Evolutionary conservation across 1,140 invertebrate genomes (phyloP).

Genomic region (Aphelinus atriplicis): DNA sequence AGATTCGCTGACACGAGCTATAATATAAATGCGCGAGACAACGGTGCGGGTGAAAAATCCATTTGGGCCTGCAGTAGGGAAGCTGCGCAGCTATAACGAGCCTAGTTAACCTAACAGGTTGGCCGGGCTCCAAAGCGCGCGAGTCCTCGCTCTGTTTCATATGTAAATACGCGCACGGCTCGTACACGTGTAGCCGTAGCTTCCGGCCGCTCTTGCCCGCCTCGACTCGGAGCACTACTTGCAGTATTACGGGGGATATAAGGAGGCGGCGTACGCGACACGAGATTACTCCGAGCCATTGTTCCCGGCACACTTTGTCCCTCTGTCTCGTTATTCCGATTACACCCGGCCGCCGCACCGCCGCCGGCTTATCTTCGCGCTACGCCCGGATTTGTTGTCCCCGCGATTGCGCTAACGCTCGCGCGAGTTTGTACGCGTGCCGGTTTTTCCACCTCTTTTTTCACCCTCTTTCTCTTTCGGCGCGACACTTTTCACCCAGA

Average conservation of each 20-base stretch:
- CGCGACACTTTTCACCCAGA: not conserved
- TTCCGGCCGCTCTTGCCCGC: not conserved
- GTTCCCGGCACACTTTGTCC: not conserved
- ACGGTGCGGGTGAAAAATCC: not conserved
- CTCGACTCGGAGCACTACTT: conserved; percentile 8
- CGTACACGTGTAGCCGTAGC: conserved; percentile 22
- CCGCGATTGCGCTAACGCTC: conserved; percentile 2
- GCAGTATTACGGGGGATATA: conserved; percentile 34
- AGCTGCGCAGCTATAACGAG: conserved; percentile 33
- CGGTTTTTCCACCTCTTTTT: not conserved
- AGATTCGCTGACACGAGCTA: not conserved
- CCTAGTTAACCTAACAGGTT: conserved; percentile 59
- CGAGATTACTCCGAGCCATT: conserved; percentile 40
- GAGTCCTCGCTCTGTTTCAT: conserved; percentile 45
- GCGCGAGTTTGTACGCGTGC: not conserved
- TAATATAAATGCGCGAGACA: not conserved
- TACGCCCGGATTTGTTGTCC: not conserved
- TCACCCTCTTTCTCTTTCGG: not conserved
- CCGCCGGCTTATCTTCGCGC: conserved; percentile 30
- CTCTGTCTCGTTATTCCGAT: conserved; percentile 23
- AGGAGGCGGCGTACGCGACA: conserved; percentile 32
- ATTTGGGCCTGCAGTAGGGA: not conserved
- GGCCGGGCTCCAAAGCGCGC: conserved; percentile 48
- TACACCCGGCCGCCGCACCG: not conserved
- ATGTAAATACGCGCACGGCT: conserved; percentile 52